Evolutionary conservation across 2,113 vertebrate species (phyloP).

Genomic region (Neogale vison): DNA sequence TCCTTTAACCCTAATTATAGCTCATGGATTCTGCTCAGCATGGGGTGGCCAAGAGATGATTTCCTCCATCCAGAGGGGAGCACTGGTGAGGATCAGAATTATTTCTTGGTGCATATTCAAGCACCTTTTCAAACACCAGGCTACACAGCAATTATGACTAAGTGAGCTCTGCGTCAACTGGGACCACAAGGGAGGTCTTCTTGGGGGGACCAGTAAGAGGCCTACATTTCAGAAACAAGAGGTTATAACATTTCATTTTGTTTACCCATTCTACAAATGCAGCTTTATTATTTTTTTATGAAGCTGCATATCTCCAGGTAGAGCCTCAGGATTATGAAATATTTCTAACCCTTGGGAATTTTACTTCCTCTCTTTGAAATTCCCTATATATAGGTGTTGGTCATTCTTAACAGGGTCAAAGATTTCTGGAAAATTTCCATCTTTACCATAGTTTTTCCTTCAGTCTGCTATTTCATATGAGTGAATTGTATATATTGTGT

Average conservation of each 20-base stretch:
- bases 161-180: conserved; percentile 73
- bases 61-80: conserved; percentile 60
- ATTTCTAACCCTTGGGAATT: neutral
- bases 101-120: conserved; percentile 63
- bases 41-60: conserved; percentile 37
- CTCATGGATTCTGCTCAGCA: conserved; percentile 59
- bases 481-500: neutral
- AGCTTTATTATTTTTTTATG: conserved; percentile 51
- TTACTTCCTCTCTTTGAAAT: neutral
- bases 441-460: neutral
- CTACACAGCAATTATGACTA: conserved; percentile 63
- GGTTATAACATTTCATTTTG: conserved; percentile 55
- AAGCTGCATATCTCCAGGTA: neutral
- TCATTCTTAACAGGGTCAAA: neutral
- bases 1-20: conserved; percentile 73
- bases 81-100: conserved; percentile 49
- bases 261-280: conserved; percentile 42
- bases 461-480: neutral
- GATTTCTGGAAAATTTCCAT: neutral
- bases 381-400: neutral
- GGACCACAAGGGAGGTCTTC: neutral
- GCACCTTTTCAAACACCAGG: conserved; percentile 49
- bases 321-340: neutral
- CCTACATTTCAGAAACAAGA: conserved; percentile 44
- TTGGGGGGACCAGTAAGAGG: neutral